Conservation (phyloP, 2,113 vertebrate genomes). For the Apteryx mantelli region DNA sequence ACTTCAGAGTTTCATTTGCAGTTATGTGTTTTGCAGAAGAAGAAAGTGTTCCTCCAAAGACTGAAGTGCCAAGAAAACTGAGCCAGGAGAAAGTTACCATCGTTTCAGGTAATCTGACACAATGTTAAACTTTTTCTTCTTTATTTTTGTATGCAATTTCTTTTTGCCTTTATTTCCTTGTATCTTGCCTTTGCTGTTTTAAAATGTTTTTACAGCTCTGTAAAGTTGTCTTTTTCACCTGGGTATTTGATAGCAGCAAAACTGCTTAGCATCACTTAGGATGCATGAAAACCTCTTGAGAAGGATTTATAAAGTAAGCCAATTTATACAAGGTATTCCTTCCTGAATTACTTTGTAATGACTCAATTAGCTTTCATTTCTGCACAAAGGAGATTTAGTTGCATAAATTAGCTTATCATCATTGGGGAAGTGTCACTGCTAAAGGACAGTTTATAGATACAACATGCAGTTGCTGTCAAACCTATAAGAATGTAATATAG, state of each 20-base stretch:
- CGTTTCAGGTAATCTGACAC: slow-evolving; percentile 65
- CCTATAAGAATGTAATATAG: slow-evolving; percentile 95
- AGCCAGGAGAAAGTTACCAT: slow-evolving; percentile 12
- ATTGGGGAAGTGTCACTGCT: slow-evolving; percentile 98
- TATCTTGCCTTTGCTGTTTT: neutral
- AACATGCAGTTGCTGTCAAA: slow-evolving; percentile 98
- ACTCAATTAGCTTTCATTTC: slow-evolving; percentile 99
- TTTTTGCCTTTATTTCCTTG: slow-evolving; percentile 26
- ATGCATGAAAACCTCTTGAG: slow-evolving; percentile 88
- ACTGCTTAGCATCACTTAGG: slow-evolving; percentile 83
- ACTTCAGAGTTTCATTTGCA: slow-evolving; percentile 18
- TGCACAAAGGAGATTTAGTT: slow-evolving; percentile 98
- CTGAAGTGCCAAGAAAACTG: slow-evolving; percentile 25
- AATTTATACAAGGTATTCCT: slow-evolving; percentile 95
- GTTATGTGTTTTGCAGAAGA: slow-evolving; percentile 75
- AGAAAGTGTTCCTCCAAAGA: neutral
- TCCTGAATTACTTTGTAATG: slow-evolving; percentile 99
- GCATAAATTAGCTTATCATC: slow-evolving; percentile 99
- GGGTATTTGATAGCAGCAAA: slow-evolving; percentile 58
- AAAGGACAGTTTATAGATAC: slow-evolving; percentile 99
- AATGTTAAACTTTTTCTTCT: neutral
- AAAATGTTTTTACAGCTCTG: slow-evolving; percentile 35
- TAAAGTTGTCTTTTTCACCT: slow-evolving; percentile 47
- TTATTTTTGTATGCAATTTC: neutral
- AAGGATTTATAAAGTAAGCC: slow-evolving; percentile 99